Evolutionary conservation across 2,888 invertebrate species (phyloP).

Genomic region (Tetanocera ferruginea): DNA sequence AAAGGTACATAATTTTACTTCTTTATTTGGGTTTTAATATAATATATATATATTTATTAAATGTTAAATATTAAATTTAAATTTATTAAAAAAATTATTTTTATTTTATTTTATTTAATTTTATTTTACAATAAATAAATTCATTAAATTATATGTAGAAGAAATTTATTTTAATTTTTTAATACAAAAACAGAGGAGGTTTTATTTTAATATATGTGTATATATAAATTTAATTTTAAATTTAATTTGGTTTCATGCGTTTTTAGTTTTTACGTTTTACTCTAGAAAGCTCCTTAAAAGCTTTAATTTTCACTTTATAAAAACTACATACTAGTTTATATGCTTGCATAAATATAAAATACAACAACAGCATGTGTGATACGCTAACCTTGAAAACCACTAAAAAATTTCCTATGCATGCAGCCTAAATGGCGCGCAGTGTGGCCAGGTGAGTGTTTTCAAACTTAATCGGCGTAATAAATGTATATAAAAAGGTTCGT

Average conservation of each 20-base stretch:
- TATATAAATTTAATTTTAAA: conserved; percentile 43
- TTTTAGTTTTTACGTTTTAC: conserved; percentile 45
- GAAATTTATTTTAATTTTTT: conserved; percentile 9
- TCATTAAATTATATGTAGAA: background rate
- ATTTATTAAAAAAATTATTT: background rate
- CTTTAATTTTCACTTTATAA: conserved; percentile 3
- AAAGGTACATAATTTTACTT: conserved; percentile 14
- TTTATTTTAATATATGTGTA: conserved; percentile 30
- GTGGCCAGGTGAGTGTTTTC: background rate
- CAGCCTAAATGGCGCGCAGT: background rate
- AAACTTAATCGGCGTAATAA: background rate
- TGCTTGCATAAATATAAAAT: background rate
- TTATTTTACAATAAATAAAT: background rate
- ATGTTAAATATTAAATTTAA: background rate
- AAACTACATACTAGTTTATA: background rate
- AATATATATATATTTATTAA: background rate
- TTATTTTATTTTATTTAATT: background rate
- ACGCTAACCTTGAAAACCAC: background rate
- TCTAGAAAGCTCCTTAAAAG: background rate
- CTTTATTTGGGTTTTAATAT: background rate
- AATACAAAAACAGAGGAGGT: conserved; percentile 42
- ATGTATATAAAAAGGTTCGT: background rate
- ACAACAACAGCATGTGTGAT: background rate
- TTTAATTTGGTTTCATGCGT: conserved; percentile 64
- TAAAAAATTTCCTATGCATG: background rate